A percentile compares a stretch with the other conserved stretches of the same genome.
Evolutionary conservation across 2,113 vertebrate species (phyloP).

Genomic region (Propithecus coquereli): DNA sequence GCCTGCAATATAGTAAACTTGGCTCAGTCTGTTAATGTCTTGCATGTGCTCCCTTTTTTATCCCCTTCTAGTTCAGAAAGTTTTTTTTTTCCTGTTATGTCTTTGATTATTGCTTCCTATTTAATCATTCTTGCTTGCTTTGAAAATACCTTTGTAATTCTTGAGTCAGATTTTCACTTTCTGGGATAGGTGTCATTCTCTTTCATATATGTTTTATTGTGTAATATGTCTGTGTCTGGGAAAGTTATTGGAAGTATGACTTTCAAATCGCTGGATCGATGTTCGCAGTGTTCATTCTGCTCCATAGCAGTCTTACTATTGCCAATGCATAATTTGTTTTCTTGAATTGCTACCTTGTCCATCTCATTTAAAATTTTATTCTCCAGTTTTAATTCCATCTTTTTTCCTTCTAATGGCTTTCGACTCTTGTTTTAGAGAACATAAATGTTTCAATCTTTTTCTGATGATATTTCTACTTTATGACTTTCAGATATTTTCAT

Average conservation of each 20-base stretch:
- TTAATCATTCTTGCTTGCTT: neutral
- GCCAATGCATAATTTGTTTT: neutral
- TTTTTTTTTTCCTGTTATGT: neutral
- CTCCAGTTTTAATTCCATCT: neutral
- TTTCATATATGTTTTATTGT: neutral
- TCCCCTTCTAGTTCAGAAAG: neutral
- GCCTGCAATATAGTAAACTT: neutral
- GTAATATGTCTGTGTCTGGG: neutral
- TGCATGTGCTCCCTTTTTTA: neutral
- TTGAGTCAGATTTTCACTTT: neutral
- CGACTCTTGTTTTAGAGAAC: neutral
- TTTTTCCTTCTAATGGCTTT: neutral
- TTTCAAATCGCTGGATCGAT: neutral
- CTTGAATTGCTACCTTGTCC: neutral
- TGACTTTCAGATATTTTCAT: neutral
- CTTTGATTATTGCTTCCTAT: conserved; percentile 4
- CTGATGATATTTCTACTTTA: neutral
- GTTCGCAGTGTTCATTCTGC: neutral
- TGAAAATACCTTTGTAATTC: neutral
- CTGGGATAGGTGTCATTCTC: neutral
- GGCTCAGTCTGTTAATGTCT: neutral
- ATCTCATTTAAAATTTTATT: neutral
- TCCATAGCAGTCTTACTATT: neutral
- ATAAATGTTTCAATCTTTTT: neutral
- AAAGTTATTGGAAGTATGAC: neutral